Conservation (phyloP, 1,140 invertebrate genomes). For the Bombyx mandarina region DNA sequence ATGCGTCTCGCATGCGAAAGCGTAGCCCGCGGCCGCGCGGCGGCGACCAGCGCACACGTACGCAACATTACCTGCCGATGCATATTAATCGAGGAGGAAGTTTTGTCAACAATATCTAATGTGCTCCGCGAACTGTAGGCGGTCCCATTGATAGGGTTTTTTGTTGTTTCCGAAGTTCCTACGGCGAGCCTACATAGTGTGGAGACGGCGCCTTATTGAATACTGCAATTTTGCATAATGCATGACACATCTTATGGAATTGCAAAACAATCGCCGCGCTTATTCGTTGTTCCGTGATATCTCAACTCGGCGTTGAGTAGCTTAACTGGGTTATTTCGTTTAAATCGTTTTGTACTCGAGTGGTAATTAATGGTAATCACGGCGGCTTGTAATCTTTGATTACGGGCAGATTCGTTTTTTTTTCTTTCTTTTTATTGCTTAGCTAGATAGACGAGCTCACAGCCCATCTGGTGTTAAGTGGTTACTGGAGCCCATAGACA, state of each 20-base stretch:
- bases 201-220: constrained; percentile 49
- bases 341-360: constrained; percentile 53
- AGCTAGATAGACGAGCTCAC: too few species aligned
- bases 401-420: constrained; percentile 39
- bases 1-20: constrained; percentile 63
- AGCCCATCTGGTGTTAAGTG: too few species aligned
- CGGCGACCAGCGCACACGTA: constrained; percentile 50
- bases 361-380: constrained; percentile 61
- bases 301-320: constrained; percentile 33
- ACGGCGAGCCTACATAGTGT: constrained; percentile 11
- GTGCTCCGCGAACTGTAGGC: constrained; percentile 46
- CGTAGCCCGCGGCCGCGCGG: constrained; percentile 25
- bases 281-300: constrained; percentile 39
- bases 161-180: constrained; percentile 49
- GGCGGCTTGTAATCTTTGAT: constrained; percentile 47
- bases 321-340: constrained; percentile 62
- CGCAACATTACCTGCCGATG: constrained; percentile 60
- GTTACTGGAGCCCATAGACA: too few species aligned
- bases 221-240: constrained; percentile 53
- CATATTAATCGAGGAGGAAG: constrained; percentile 67
- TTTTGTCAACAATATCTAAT: constrained; percentile 71
- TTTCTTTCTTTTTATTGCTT: too few species aligned
- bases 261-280: constrained; percentile 40
- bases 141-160: constrained; percentile 62
- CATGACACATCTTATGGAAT: constrained; percentile 11